Conservation (phyloP, 30 jellyfish, hydroid and myxozoan species). For the Catostylus mosaicus region DNA sequence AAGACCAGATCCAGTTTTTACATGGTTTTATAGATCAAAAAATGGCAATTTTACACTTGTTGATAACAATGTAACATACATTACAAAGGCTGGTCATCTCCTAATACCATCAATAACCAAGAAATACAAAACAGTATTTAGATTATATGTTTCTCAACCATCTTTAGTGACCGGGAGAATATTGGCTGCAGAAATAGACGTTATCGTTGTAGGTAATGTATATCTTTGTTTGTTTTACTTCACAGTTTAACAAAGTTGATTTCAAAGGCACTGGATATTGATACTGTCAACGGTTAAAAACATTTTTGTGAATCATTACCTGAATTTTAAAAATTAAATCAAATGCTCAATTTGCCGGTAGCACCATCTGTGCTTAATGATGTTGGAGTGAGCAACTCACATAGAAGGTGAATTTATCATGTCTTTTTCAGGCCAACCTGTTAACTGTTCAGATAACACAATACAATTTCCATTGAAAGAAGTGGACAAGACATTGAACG, state of each 20-base stretch:
- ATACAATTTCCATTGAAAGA: conserved; percentile 20
- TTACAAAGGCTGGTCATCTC: conserved; percentile 44
- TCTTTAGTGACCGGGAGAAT: background rate
- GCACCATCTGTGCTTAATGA: too few relatives aligned
- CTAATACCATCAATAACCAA: conserved; percentile 33
- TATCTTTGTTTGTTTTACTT: background rate
- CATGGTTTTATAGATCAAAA: conserved; percentile 14
- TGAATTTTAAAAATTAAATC: too few relatives aligned
- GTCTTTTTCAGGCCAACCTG: conserved; percentile 10
- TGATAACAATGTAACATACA: background rate
- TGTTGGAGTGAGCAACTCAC: too few relatives aligned
- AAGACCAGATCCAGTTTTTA: conserved; percentile 33
- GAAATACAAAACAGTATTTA: conserved; percentile 18
- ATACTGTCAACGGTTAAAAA: too few relatives aligned
- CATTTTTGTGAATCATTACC: too few relatives aligned
- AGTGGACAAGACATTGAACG: conserved; percentile 13
- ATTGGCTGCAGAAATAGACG: conserved; percentile 21
- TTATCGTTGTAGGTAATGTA: conserved; percentile 42
- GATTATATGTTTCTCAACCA: conserved; percentile 21
- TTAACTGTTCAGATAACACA: conserved; percentile 19
- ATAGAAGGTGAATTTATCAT: too few relatives aligned
- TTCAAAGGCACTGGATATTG: too few relatives aligned
- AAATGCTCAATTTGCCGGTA: too few relatives aligned
- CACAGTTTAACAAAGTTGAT: too few relatives aligned
- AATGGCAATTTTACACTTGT: conserved; percentile 22